A percentile compares a stretch with the other conserved stretches of the same genome.
phyloP scores from a whole-genome alignment of 2,888 invertebrate species.

The Andrena haemorrhoa region DNA sequence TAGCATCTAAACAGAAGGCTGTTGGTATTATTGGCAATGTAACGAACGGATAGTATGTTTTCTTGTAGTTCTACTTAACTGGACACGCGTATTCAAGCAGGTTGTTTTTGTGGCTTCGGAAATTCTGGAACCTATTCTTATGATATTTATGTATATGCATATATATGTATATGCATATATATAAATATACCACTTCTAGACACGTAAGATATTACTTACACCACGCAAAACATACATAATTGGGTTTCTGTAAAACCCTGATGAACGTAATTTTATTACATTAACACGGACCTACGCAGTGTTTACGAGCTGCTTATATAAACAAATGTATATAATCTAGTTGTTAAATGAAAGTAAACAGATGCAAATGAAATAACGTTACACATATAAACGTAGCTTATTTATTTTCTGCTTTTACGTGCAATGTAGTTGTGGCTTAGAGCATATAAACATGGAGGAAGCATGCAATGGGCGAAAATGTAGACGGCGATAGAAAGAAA shows the following conservation, averaged over 20 bases:
- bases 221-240: slow-evolving; percentile 30
- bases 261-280: slow-evolving; percentile 43
- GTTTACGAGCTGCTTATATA: slow-evolving; percentile 41
- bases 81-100: slow-evolving; percentile 55
- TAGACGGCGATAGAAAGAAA: too few species aligned
- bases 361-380: slow-evolving; percentile 43
- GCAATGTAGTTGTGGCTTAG: slow-evolving; percentile 31
- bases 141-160: slow-evolving; percentile 61
- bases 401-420: slow-evolving; percentile 44
- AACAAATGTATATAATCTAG: slow-evolving; percentile 66
- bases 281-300: slow-evolving; percentile 27
- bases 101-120: slow-evolving; percentile 44
- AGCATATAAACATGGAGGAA: too few species aligned
- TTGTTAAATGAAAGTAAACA: slow-evolving; percentile 44
- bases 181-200: slow-evolving; percentile 60
- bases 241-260: slow-evolving; percentile 35
- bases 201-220: slow-evolving; percentile 51
- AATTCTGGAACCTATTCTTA: slow-evolving; percentile 43
- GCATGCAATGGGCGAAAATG: too few species aligned
- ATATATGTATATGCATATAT: slow-evolving; percentile 59
- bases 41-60: slow-evolving; percentile 17
- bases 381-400: slow-evolving; percentile 40
- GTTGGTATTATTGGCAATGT: slow-evolving; percentile 24
- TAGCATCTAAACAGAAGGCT: slow-evolving; percentile 26
- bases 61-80: slow-evolving; percentile 19